These are phyloP conservation scores for Euzetes globulus DNA, from an alignment of 2,888 invertebrate genomes.

Conservation along the genomic window DNA sequence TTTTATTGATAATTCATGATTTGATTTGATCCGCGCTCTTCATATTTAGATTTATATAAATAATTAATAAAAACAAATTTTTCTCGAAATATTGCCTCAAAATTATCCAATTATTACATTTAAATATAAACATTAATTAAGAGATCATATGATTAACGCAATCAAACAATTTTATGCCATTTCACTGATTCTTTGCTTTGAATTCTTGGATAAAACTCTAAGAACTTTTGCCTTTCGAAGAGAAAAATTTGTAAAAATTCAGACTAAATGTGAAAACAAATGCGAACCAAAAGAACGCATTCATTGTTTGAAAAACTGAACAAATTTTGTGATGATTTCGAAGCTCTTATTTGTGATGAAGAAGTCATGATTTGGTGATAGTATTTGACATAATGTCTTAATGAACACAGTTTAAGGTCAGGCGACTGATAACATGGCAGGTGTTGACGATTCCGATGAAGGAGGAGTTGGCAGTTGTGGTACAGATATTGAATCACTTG, in stretches of 20 bases:
- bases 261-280: background rate
- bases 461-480: conserved; percentile 40
- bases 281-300: conserved; percentile 8
- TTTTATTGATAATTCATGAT: background rate
- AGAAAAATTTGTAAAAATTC: background rate
- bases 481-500: conserved; percentile 23
- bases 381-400: conserved; percentile 8
- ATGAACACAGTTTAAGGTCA: conserved; percentile 17
- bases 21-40: conserved; percentile 27
- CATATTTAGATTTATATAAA: background rate
- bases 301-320: background rate
- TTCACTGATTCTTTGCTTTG: background rate
- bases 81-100: conserved; percentile 24
- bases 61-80: background rate
- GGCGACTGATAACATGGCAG: conserved; percentile 40
- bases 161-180: background rate
- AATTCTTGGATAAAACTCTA: too few relatives aligned
- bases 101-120: background rate
- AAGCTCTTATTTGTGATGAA: conserved; percentile 6
- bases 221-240: background rate
- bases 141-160: conserved; percentile 17
- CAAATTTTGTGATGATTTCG: background rate
- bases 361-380: background rate
- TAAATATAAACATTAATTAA: background rate
- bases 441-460: conserved; percentile 40